These are phyloP conservation scores for Eupithecia exiguata DNA, from an alignment of 2,888 invertebrate genomes.

Conservation along the genomic window DNA sequence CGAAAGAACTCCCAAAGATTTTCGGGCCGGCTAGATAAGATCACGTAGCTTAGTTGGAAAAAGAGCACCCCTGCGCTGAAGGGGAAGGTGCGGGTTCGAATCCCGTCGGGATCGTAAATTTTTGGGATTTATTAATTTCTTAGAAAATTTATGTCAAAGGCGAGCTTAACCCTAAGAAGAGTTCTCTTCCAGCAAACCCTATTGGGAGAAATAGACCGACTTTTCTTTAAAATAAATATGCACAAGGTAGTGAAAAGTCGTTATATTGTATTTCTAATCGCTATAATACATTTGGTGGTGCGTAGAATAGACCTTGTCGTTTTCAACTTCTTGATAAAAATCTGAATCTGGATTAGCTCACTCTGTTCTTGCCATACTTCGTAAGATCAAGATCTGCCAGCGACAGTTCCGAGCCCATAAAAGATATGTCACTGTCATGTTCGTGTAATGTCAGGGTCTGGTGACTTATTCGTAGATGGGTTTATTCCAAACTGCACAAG, in stretches of 20 bases:
- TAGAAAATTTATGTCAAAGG: no score
- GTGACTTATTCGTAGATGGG: slow-evolving; percentile 12
- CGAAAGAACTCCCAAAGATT: no score
- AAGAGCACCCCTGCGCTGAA: no score
- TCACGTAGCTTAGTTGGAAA: no score
- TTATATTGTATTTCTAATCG: background rate
- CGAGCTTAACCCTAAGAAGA: no score
- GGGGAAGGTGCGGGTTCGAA: no score
- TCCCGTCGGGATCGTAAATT: no score
- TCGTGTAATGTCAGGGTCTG: slow-evolving; percentile 30
- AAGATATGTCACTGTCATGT: slow-evolving; percentile 28
- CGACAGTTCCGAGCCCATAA: slow-evolving; percentile 21
- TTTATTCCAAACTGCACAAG: slow-evolving; percentile 28
- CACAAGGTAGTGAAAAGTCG: background rate
- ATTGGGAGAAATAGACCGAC: no score
- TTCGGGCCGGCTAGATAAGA: no score
- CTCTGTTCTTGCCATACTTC: slow-evolving; percentile 8
- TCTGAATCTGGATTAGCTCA: background rate
- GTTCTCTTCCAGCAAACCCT: no score
- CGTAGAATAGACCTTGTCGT: background rate
- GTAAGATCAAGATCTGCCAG: slow-evolving; percentile 21
- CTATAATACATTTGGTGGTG: background rate
- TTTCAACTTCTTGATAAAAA: background rate
- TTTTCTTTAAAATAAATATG: background rate
- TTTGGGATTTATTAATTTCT: no score